Evolutionary conservation across 1,140 invertebrate genomes (phyloP), one percentile per base, ranked within the genome.

Genomic region (Holotrichia oblita): DNA sequence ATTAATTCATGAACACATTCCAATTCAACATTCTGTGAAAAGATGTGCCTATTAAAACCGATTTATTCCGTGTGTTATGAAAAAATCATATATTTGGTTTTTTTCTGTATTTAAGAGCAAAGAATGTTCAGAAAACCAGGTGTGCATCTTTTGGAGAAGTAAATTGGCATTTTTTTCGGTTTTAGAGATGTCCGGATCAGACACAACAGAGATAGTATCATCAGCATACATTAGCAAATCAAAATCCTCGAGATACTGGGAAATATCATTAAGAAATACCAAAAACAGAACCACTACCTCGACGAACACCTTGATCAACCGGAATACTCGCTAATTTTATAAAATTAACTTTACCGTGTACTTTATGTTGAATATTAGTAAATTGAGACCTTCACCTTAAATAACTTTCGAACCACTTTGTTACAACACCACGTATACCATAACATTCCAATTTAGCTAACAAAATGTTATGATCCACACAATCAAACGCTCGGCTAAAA

Each of bases 61-160:
- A n/a, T 44, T 48, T 48, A 8, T 48, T 48, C 2, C n/a, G 44
- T 48, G 7, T 48, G 22, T 64, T 64, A 64, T 64, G 59, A 20
- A 24, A n/a, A 64, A 64, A 64, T 24, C 59, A 24, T 64, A 34
- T 34, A 24, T 64, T 64, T 24, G n/a, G n/a, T 64, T 64, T 64
- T n/a, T 64, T 64, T 22, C 59, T 22, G 59, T 22, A 64, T 64
- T 64, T n/a, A 64, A 20, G 3, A 64, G n/a, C n/a, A 64, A 64
- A 64, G 20, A 64, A 24, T n/a, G 2, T 20, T 24, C 3, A 22
- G 59, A 64, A 64, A 64, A 22, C 22, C 20, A 64, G 3, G 2
- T 64, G 20, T 64, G 20, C 59, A 64, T 17, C n/a, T 64, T n/a
- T 64, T 64, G 1, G 8, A 44, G 14, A 12, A 44, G 42, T 44